Base-by-base conservation (phyloP, 1,140 invertebrate genomes). In the Micrasema minimum region DNA sequence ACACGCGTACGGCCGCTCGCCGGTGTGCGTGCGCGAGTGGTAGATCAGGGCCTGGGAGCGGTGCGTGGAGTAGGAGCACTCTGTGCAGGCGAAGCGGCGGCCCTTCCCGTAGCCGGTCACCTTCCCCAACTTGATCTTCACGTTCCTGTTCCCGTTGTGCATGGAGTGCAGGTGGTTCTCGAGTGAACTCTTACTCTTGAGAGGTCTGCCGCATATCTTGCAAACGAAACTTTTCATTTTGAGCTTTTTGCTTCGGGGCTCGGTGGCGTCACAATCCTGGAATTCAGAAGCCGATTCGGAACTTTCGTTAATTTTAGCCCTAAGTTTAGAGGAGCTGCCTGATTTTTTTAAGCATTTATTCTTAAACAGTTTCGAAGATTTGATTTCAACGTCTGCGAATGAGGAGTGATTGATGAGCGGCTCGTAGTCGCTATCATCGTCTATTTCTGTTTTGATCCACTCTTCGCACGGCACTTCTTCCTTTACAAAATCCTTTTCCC, bases 21-120 rank as follows among this genome's bases (percentile, higher is more conserved):
- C 87, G 55, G 85, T 84, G 76, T 89, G 88, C 50, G 84, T 79
- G 57, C 82, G 78, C 76, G 80, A 80, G 64, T 85, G 83, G 75
- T 84, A 83, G 2, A 80, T 78, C 64, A 84, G 75, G 4, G 79
- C 83, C 67, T 85, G 82, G 46, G 81, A 81, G 55, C 82, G 80
- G 3, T 79, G 81, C 4, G 82, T 83, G 9, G 75, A 77, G 59
- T 84, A 85, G 38, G 76, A 61, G 76, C 83, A 85, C 68, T 79
- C 78, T 10, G 78, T 78, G 59, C 83, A 85, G 72, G 82, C 78
- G 65, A 81, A 83, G 9, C 43, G 76, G 18, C 75, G 69, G 23
- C 71, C 72, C 77, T 80, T 5, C 80, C 82, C 35, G 77, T 57
- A 72, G 79, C 77, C 75, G 80, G 81, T 51, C 6, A 37, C 43